Base-by-base conservation (phyloP, 2,113 vertebrate genomes). In the Fulica atra region DNA sequence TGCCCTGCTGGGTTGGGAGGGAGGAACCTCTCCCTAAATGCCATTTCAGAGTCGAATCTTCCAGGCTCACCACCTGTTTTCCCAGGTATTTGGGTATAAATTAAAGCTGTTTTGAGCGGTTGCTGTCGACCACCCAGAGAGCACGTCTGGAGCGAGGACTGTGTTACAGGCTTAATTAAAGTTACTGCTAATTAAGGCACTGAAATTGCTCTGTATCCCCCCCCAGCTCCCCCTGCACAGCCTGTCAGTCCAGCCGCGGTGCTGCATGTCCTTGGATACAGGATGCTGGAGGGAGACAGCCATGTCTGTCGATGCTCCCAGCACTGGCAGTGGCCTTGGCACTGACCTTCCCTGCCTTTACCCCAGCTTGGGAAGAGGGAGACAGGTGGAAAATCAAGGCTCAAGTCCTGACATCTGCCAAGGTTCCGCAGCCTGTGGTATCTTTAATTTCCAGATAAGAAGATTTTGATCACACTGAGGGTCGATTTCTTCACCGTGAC, bases 361-460 rank as follows among this genome's bases (percentile, higher is more conserved):
- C 56, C 38, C 0, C 3, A 11, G 59, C 54, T 38, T 0, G 1
- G 44, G 53, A 60, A 60, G 51, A 20, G n/a, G 38, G 17, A 13
- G 6, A 46, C 0, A 1, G 16, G 10, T 71, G 66, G 65, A 36
- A 66, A 70, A 3, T 3, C 1, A 3, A 53, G 26, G 40, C 57
- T 74, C 6, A 24, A 24, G 70, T 68, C 29, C 65, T 29, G 65
- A 13, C 51, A 2, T 65, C 73, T 57, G 11, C 46, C 0, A 5
- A 12, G 65, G 38, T 1, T 9, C 6, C 14, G 40, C 11, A 1
- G 2, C 54, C 12, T 0, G 3, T 1, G 1, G 2, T 2, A 33
- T 74, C 84, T 38, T 72, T 36, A 16, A 13, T 40, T 54, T 61
- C 29, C 80, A 12, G 29, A 46, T 2, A 4, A 31, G 15, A 2